A percentile compares a stretch with the other conserved stretches of the same genome.
These are phyloP conservation scores for Coregonus suidteri DNA, from an alignment of 2,797 vertebrate genomes.

Conservation along the genomic window DNA sequence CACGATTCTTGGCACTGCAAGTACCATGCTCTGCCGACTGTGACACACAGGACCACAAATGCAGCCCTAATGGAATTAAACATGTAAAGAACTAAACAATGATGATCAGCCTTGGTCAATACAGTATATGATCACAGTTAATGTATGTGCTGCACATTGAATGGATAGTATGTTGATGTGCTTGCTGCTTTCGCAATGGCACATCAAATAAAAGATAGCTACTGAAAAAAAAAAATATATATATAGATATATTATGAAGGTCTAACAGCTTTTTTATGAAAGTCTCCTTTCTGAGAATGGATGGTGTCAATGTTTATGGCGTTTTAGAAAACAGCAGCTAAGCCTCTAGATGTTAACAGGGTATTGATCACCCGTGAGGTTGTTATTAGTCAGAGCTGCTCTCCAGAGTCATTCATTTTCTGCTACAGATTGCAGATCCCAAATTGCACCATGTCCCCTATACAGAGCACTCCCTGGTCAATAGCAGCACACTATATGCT, in stretches of 20 bases:
- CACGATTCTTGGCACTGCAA: too few relatives aligned
- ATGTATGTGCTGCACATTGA: too few relatives aligned
- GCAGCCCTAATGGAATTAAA: too few relatives aligned
- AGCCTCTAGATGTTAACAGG: conserved; percentile 32
- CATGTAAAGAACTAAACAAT: background rate
- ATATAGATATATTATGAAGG: too few relatives aligned
- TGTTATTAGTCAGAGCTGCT: conserved; percentile 25
- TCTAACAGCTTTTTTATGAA: too few relatives aligned
- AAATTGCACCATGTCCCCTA: too few relatives aligned
- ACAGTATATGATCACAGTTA: conserved; percentile 58
- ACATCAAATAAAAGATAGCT: background rate
- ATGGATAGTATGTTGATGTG: background rate
- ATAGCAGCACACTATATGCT: too few relatives aligned
- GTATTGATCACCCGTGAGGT: conserved; percentile 38
- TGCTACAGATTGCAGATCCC: background rate
- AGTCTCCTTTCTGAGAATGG: too few relatives aligned
- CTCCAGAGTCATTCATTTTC: conserved; percentile 35
- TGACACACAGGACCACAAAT: too few relatives aligned
- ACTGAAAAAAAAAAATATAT: too few relatives aligned
- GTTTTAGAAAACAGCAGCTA: conserved; percentile 7
- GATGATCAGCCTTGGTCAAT: conserved; percentile 72
- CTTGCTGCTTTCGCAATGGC: background rate
- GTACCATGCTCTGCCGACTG: too few relatives aligned
- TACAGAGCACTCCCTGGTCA: too few relatives aligned
- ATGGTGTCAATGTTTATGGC: conserved; percentile 10